Conservation (phyloP, 2,113 vertebrate species). For the Dryoscopus gambensis region DNA sequence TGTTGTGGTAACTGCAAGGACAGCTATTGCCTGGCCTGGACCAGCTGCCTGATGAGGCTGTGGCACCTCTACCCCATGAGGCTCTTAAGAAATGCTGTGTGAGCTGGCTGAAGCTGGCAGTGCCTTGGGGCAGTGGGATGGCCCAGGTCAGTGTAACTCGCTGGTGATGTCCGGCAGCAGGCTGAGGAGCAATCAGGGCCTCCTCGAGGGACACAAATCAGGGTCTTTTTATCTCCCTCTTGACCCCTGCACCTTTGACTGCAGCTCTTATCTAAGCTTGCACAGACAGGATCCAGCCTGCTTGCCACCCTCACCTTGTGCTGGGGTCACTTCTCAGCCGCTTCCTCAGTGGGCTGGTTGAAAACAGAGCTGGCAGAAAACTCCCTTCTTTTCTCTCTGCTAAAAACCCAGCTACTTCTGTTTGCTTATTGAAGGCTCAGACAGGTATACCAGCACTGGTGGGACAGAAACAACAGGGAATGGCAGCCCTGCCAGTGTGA, state of each 20-base stretch:
- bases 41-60: not conserved
- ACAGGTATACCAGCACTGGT: not conserved
- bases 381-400: not conserved
- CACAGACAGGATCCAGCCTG: not conserved
- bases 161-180: not conserved
- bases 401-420: not conserved
- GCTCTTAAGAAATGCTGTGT: not conserved
- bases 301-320: not conserved
- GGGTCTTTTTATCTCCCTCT: not conserved
- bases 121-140: not conserved
- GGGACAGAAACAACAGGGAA: not conserved
- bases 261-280: not conserved
- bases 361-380: not conserved
- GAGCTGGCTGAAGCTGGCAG: not conserved
- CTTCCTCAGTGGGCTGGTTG: not conserved
- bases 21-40: not conserved
- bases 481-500: not conserved
- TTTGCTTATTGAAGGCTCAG: not conserved
- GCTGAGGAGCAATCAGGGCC: not conserved
- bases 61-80: not conserved
- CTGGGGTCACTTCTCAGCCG: not conserved
- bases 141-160: not conserved
- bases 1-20: not conserved
- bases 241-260: not conserved
- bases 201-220: not conserved